These are phyloP conservation scores for Gavialis gangeticus DNA, from an alignment of 2,113 vertebrate genomes.

Conservation along the genomic window DNA sequence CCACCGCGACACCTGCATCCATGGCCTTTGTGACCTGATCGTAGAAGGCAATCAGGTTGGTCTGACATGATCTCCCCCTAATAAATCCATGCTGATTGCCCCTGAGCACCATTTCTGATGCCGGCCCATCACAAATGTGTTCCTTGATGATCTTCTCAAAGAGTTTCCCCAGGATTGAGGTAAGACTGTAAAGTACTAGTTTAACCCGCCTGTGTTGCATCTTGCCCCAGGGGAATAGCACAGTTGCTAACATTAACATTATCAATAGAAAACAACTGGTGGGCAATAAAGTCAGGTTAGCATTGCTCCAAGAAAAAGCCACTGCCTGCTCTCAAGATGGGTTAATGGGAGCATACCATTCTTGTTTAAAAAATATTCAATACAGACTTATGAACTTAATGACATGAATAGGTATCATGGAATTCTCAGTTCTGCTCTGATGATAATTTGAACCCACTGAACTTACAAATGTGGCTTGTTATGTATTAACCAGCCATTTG, in stretches of 20 bases:
- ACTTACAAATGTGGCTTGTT: conserved; percentile 45
- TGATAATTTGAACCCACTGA: neutral
- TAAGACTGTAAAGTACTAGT: too few species aligned
- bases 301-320: neutral
- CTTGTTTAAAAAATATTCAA: neutral
- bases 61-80: too few species aligned
- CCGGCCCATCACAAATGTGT: too few species aligned
- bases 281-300: neutral
- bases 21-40: too few species aligned
- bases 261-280: neutral
- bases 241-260: neutral
- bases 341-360: fast-evolving
- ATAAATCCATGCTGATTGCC: too few species aligned
- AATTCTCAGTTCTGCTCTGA: neutral
- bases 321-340: neutral
- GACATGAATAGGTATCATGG: neutral
- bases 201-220: neutral
- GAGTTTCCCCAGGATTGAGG: too few species aligned
- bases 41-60: too few species aligned
- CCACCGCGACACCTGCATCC: too few species aligned
- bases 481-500: conserved; percentile 67
- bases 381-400: neutral
- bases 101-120: too few species aligned
- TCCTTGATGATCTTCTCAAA: too few species aligned
- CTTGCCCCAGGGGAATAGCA: neutral